A percentile compares a stretch with the other conserved stretches of the same genome.
phyloP scores from a whole-genome alignment of 2,113 vertebrate species.

The Lagenorhynchus albirostris region DNA sequence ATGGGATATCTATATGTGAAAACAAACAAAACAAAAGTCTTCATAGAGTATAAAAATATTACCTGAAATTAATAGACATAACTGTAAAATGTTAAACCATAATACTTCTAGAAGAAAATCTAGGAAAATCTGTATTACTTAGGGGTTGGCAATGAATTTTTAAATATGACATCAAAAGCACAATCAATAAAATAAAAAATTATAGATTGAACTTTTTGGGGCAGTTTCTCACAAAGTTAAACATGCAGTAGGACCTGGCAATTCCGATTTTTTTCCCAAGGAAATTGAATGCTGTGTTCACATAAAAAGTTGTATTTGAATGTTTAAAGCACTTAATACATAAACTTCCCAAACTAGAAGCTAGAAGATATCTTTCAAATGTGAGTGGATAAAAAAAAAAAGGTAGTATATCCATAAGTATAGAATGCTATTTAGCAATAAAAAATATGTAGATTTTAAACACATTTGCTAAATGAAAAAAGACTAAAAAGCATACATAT shows the following conservation, averaged over 20 bases:
- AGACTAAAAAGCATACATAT: neutral
- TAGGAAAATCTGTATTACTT: neutral
- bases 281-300: neutral
- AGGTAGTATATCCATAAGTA: neutral
- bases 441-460: neutral
- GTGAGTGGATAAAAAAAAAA: neutral
- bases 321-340: neutral
- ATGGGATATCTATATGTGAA: neutral
- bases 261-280: neutral
- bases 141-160: neutral
- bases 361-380: neutral
- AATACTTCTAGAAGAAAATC: neutral
- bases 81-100: neutral
- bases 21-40: neutral
- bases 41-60: neutral
- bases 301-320: neutral
- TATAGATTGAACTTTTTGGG: neutral
- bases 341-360: neutral
- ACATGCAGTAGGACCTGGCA: neutral
- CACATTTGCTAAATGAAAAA: neutral
- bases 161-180: neutral
- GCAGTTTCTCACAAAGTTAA: neutral
- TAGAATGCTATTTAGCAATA: neutral
- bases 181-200: neutral
- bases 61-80: neutral